Conservation (phyloP, 2,888 invertebrate species). For the Cynaeus angustus region DNA sequence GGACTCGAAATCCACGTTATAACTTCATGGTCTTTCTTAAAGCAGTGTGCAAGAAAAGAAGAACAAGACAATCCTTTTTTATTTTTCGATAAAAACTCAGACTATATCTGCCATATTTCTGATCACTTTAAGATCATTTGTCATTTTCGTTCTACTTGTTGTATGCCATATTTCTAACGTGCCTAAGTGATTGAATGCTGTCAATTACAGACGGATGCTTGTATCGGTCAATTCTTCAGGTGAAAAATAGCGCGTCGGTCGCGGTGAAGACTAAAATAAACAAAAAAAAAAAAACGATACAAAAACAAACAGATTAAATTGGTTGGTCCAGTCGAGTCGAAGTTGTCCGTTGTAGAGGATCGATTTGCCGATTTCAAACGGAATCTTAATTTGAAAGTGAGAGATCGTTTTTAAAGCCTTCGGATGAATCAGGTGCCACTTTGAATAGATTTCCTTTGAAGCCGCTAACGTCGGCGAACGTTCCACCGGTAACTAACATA, state of each 20-base stretch:
- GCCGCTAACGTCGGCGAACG: constrained; percentile 46
- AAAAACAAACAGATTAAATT: no score
- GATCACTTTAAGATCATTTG: no score
- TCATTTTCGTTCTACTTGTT: no score
- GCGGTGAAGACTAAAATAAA: no score
- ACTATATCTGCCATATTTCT: no score
- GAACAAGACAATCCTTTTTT: no score
- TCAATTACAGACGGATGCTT: background rate
- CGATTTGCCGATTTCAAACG: constrained; percentile 34
- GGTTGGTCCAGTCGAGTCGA: background rate
- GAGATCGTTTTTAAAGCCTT: constrained; percentile 42
- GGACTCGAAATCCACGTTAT: background rate
- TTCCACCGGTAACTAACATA: constrained; percentile 60
- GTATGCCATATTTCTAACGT: background rate
- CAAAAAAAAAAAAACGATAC: no score
- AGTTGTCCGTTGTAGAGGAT: constrained; percentile 12
- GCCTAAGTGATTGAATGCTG: constrained; percentile 1
- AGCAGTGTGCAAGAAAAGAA: no score
- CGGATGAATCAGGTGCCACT: constrained; percentile 50
- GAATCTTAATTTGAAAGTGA: constrained; percentile 45
- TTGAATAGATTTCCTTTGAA: constrained; percentile 48
- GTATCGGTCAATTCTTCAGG: background rate
- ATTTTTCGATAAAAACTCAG: no score
- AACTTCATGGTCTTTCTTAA: background rate
- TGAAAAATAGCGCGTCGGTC: no score